Base-by-base conservation (phyloP, 2,888 invertebrate genomes). In the Magallana nippona region DNA sequence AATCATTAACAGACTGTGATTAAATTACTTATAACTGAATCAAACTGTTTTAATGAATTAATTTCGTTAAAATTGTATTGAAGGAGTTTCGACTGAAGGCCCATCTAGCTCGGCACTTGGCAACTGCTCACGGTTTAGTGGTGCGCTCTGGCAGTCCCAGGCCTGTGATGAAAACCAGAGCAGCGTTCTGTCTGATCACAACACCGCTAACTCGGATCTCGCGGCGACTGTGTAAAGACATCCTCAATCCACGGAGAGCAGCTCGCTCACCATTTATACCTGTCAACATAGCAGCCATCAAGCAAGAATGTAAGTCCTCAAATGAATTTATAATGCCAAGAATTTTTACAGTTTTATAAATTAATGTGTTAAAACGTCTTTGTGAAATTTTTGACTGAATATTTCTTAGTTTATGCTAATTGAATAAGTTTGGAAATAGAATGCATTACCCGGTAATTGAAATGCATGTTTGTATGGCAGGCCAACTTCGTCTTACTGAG, bases 141-240 rank as follows among this genome's bases (percentile, higher is more conserved):
- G 96, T 97, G 92, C 95, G 96, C 88, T 90, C 96, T 17, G 96
- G 96, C 87, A 97, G 97, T 79, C 97, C 98, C 85, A 96, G 98
- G 84, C 98, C 98, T 82, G 98, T 98, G 78, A 98, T 98, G 98
- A 98, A 98, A 95, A 98, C 98, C 82, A 96, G 98, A 93, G 98
- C 98, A 89, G 98, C 98, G 86, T 98, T 99, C 95, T 98, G 98
- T 95, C 95, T 98, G 93, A 97, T 97, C 94, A 98, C 95, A n/a
- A 98, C 98, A 92, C 96, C 97, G 85, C 96, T 98, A 94, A 98
- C 98, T 86, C 96, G 98, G 91, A 96, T 98, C 88, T 98, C 98
- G 83, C 96, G 98, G 86, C 96, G 97, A 88, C 95, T 98, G 88
- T 97, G 98, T 94, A 96, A 97, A 90, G 96, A 97, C 91, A 96